Percentiles rank a stretch among this genome's conserved stretches.
Evolutionary conservation across 1,140 invertebrate genomes (phyloP).

Genomic region (Zaprionus camerounensis): DNA sequence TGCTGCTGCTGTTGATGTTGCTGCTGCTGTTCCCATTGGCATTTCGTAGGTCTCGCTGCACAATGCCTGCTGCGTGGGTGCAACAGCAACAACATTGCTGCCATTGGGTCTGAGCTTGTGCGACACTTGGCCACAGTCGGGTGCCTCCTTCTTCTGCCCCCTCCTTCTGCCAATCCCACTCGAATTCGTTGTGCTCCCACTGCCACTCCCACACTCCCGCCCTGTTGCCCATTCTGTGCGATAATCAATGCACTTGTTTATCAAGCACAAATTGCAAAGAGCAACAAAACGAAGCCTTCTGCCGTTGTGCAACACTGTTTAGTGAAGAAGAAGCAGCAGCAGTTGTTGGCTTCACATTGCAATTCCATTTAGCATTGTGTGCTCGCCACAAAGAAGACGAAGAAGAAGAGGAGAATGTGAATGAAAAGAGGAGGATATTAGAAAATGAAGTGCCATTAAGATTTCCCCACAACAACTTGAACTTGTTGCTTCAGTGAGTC

Average conservation of each 20-base stretch:
- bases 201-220: not conserved
- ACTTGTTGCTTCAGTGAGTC: not conserved
- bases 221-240: conserved; percentile 1
- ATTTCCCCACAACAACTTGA: not conserved
- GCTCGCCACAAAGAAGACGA: not conserved
- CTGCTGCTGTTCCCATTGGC: conserved; percentile 33
- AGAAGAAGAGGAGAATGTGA: not conserved
- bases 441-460: conserved; percentile 6
- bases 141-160: not conserved
- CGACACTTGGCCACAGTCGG: conserved; percentile 27
- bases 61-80: conserved; percentile 42
- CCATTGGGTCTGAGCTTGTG: conserved; percentile 22
- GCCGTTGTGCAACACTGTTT: conserved; percentile 13
- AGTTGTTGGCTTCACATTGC: not conserved
- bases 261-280: conserved; percentile 30
- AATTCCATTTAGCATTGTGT: not conserved
- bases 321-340: not conserved
- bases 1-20: conserved; percentile 17
- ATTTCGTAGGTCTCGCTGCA: conserved; percentile 34
- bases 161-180: not conserved
- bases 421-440: not conserved
- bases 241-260: conserved; percentile 47
- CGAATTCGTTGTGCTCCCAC: not conserved
- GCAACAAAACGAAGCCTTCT: not conserved
- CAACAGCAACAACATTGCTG: conserved; percentile 32